Conservation (phyloP, 2,113 vertebrate genomes). For the Urocitellus parryii region DNA sequence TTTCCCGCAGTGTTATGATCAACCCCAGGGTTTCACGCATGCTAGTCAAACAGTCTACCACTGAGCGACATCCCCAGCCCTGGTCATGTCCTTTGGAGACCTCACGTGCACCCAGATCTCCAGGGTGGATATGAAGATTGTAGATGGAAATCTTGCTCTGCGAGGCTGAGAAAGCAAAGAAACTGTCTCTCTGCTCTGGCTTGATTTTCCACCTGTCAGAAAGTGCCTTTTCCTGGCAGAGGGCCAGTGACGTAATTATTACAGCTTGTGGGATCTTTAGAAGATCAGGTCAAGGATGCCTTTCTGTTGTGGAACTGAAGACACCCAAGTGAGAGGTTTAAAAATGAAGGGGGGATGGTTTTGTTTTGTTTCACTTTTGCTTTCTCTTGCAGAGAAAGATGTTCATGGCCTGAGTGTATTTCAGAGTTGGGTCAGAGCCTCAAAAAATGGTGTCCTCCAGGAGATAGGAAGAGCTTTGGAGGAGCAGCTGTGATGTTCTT, state of each 20-base stretch:
- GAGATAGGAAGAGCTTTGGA: background rate
- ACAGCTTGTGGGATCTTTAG: background rate
- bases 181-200: background rate
- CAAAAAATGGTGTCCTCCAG: background rate
- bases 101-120: fast-evolving
- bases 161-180: background rate
- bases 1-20: background rate
- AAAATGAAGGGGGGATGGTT: background rate
- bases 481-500: background rate
- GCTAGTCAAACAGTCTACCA: background rate
- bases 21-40: background rate
- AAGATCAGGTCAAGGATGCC: constrained; percentile 61
- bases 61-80: background rate
- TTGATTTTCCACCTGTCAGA: constrained; percentile 36
- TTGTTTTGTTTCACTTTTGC: background rate
- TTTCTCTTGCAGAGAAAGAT: background rate
- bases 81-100: background rate
- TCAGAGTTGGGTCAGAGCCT: background rate
- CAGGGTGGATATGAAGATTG: background rate
- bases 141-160: background rate
- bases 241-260: constrained; percentile 12
- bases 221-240: constrained; percentile 49
- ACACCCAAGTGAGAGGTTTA: constrained; percentile 17
- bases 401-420: background rate
- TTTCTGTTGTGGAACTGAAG: constrained; percentile 45